These are phyloP conservation scores for Amphimallon solstitiale DNA, from an alignment of 2,888 invertebrate genomes.

Conservation along the genomic window DNA sequence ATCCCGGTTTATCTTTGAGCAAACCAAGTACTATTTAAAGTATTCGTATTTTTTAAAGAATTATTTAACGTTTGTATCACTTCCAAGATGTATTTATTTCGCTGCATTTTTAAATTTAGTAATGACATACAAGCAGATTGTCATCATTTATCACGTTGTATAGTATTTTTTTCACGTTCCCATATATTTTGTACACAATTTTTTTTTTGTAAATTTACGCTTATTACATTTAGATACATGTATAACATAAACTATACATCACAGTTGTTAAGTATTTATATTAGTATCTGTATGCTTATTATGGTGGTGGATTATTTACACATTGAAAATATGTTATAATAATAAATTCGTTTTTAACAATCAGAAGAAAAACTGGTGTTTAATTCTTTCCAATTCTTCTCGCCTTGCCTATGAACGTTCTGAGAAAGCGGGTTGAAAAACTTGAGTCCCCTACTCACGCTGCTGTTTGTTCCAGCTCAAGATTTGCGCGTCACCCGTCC, in stretches of 20 bases:
- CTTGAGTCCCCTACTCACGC: slow-evolving; percentile 52
- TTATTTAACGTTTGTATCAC: not conserved
- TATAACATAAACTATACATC: not conserved
- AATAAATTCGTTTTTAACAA: slow-evolving; percentile 23
- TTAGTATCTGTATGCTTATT: slow-evolving; percentile 2
- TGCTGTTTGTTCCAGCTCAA: slow-evolving; percentile 66
- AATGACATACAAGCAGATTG: slow-evolving; percentile 12
- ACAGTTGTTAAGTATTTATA: slow-evolving; percentile 11
- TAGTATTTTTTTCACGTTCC: slow-evolving; percentile 22
- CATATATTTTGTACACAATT: slow-evolving; percentile 12
- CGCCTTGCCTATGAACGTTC: not conserved
- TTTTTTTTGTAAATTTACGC: slow-evolving; percentile 15
- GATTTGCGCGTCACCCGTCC: slow-evolving; percentile 77
- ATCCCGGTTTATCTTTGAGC: slow-evolving; percentile 56
- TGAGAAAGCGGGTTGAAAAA: not conserved
- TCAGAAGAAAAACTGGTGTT: not conserved
- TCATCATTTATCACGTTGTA: not conserved
- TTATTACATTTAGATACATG: not conserved
- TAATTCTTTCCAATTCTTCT: slow-evolving; percentile 8
- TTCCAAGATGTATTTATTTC: not conserved
- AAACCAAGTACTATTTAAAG: not conserved
- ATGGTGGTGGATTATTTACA: slow-evolving; percentile 31
- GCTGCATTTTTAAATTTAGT: not conserved
- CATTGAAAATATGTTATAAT: not conserved
- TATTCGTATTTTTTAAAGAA: too few relatives aligned